These are phyloP conservation scores for Cheirogaleus medius DNA, from an alignment of 2,113 vertebrate genomes.

Conservation along the genomic window DNA sequence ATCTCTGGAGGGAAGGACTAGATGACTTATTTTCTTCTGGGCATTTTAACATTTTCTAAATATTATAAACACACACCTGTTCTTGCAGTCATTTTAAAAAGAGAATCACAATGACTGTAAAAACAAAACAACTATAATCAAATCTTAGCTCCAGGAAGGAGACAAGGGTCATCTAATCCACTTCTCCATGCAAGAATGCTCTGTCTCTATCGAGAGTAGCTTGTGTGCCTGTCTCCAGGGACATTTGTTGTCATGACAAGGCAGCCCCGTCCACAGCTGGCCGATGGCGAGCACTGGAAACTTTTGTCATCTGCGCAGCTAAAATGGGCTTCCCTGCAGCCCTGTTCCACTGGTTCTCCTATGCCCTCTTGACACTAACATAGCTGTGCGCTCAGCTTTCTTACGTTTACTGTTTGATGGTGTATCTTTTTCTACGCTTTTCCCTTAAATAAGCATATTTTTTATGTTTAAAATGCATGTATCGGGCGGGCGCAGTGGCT, in stretches of 20 bases:
- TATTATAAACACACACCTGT: neutral
- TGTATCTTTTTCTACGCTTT: neutral
- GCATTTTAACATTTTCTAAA: slow-evolving; percentile 11
- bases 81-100: neutral
- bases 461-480: neutral
- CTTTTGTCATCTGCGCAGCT: neutral
- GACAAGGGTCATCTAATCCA: neutral
- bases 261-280: neutral
- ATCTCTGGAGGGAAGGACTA: neutral
- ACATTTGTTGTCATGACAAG: neutral
- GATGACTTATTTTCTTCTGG: neutral
- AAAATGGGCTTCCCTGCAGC: neutral
- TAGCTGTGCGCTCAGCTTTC: neutral
- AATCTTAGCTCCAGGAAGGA: slow-evolving; percentile 10
- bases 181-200: neutral
- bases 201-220: neutral
- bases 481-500: rapidly evolving
- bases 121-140: neutral
- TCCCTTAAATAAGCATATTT: neutral
- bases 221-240: neutral
- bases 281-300: neutral
- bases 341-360: neutral
- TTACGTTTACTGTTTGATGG: neutral
- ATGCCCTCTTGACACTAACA: neutral
- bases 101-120: neutral